Evolutionary conservation across 1,140 invertebrate genomes (phyloP).

Genomic region (Euwallacea similis): DNA sequence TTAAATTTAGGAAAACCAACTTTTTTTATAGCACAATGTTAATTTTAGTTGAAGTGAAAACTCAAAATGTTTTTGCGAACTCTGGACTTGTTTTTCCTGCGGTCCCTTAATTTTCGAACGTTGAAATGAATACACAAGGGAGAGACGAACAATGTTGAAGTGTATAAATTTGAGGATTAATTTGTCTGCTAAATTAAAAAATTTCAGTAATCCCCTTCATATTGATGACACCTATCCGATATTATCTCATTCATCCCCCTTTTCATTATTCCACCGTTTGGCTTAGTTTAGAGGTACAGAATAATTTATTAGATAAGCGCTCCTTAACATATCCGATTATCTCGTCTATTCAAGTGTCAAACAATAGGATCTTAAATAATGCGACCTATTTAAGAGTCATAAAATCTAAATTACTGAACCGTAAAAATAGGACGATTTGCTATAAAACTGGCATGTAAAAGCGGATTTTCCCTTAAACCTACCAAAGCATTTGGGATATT

Average conservation of each 20-base stretch:
- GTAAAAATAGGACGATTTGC: not conserved
- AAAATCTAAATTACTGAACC: slow-evolving; percentile 7
- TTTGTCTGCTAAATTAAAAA: too few relatives aligned
- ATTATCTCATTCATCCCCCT: not conserved
- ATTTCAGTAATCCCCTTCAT: not conserved
- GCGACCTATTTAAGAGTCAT: not conserved
- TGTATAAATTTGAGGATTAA: too few relatives aligned
- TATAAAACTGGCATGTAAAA: slow-evolving; percentile 7
- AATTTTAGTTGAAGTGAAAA: too few relatives aligned
- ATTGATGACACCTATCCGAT: not conserved
- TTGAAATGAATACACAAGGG: too few relatives aligned
- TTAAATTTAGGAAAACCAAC: not conserved
- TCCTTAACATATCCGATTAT: not conserved
- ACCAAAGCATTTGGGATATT: slow-evolving; percentile 4
- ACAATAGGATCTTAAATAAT: not conserved
- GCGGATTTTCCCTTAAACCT: slow-evolving; percentile 4
- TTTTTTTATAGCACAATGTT: not conserved
- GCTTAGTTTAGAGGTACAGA: not conserved
- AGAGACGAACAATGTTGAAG: too few relatives aligned
- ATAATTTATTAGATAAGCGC: not conserved
- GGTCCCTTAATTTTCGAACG: too few relatives aligned
- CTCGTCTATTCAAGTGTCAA: not conserved
- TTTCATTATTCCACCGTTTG: not conserved
- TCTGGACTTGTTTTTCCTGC: too few relatives aligned
- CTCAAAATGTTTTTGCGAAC: too few relatives aligned